These are phyloP conservation scores for Alectura lathami DNA, from an alignment of 2,113 vertebrate species.

Conservation along the genomic window DNA sequence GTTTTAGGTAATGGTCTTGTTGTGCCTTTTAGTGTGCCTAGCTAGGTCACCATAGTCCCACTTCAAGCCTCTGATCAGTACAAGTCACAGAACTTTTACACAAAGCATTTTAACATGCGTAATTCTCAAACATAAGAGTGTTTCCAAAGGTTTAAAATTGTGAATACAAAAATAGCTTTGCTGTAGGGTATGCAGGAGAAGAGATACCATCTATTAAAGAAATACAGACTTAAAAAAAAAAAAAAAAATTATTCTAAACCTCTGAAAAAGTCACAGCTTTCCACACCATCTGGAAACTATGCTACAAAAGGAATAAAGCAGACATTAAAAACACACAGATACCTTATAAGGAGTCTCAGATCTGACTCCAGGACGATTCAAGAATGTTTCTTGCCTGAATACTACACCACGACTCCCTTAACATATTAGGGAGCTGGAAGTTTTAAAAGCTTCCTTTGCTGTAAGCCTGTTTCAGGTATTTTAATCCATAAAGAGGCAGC, in stretches of 20 bases:
- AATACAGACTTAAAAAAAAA: background rate
- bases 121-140: background rate
- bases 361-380: conserved; percentile 1
- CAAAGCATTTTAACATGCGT: background rate
- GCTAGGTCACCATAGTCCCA: background rate
- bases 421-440: background rate
- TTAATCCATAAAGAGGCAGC: background rate
- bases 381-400: conserved; percentile 3
- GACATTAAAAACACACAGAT: conserved; percentile 20
- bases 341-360: conserved; percentile 58
- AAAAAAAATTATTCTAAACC: conserved; percentile 11
- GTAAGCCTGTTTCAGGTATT: background rate
- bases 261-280: background rate
- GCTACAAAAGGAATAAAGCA: conserved; percentile 9
- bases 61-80: background rate
- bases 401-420: background rate
- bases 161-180: background rate
- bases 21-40: background rate
- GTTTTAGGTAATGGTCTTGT: background rate
- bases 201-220: background rate
- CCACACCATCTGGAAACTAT: conserved; percentile 10
- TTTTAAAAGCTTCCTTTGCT: background rate
- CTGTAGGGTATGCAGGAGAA: background rate
- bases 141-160: background rate
- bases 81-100: background rate